Base-by-base conservation (phyloP, 2,797 vertebrate genomes). In the Halcyon leucocephala region DNA sequence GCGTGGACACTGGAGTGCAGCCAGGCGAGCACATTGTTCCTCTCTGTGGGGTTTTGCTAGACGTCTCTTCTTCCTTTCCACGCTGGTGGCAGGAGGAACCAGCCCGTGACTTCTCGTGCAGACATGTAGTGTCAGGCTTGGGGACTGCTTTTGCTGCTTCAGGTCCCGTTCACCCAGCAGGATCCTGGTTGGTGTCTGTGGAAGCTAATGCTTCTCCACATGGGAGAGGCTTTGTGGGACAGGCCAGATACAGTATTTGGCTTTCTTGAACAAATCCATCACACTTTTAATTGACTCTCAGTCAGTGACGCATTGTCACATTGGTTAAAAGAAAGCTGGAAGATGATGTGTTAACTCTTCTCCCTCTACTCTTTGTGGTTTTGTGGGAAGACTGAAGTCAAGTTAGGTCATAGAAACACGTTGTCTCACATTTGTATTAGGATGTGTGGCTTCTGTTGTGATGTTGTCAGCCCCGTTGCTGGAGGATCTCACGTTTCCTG, bases 301-400 rank as follows among this genome's bases (percentile, higher is more conserved):
- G 76, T 54, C 10, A 5, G 25, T 61, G 93, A 82, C 0, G 19
- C 10, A 2, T 80, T 91, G 74, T 82, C 76, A 66, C 37, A 29
- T 78, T 89, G 65, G 79, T 86, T 71, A 85, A 65, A 83, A 46
- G 26, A 89, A 89, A 69, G 24, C 41, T 41, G 35, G 70, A 64
- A 76, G 14, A 84, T 26, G 60, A 79, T 72, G 51, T 82, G 82
- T 93, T 92, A 94, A 91, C 60, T 96, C 64, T 91, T 94, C 60
- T 54, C 70, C 67, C 72, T n/a, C 70, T 70, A 49, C 78, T 84
- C 77, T 54, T 87, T 95, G 93, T 91, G 95, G 95, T 95, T 96
- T 95, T 95, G 90, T 95, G 93, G 95, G 88, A 91, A 95, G 91
- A 55, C 55, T 80, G 67, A 86, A 90, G 80, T 55, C 72, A 93